phyloP scores from a whole-genome alignment of 2,888 invertebrate species.

The Agonopterix arenella region DNA sequence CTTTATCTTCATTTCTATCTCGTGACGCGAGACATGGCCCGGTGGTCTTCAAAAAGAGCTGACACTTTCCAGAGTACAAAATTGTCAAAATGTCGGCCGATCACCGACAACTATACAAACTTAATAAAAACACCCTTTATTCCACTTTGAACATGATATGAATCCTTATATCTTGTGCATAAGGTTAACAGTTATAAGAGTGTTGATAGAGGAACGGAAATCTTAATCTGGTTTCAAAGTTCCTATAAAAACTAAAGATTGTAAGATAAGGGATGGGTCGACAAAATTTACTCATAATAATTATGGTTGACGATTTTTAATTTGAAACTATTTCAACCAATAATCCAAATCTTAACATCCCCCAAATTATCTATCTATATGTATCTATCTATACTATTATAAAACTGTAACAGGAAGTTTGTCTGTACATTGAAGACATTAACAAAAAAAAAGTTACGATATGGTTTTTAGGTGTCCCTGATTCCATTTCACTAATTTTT shows the following conservation, averaged over 20 bases:
- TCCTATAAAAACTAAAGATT: slow-evolving; percentile 54
- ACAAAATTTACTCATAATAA: slow-evolving; percentile 21
- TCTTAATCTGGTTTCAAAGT: slow-evolving; percentile 13
- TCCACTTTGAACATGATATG: slow-evolving; percentile 8
- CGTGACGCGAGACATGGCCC: slow-evolving; percentile 40
- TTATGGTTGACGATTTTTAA: slow-evolving; percentile 10
- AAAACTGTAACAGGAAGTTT: no score
- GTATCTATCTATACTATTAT: no score
- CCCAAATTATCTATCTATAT: no score
- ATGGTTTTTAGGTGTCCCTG: no score
- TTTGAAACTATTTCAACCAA: not conserved
- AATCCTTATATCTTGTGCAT: not conserved
- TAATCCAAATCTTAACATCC: no score
- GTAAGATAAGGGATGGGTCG: slow-evolving; percentile 43
- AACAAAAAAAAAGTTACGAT: no score
- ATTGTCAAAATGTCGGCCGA: slow-evolving; percentile 71
- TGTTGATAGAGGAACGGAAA: not conserved
- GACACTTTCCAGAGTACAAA: slow-evolving; percentile 61
- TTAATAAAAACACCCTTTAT: slow-evolving; percentile 5
- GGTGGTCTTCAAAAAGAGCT: slow-evolving; percentile 58
- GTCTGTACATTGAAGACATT: no score
- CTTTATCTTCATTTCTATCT: slow-evolving; percentile 44
- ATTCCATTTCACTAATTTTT: no score
- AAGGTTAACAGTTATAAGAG: slow-evolving; percentile 11
- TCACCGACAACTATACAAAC: slow-evolving; percentile 39